Base-by-base conservation (phyloP, 2,113 vertebrate genomes). In the Cercocebus atys region DNA sequence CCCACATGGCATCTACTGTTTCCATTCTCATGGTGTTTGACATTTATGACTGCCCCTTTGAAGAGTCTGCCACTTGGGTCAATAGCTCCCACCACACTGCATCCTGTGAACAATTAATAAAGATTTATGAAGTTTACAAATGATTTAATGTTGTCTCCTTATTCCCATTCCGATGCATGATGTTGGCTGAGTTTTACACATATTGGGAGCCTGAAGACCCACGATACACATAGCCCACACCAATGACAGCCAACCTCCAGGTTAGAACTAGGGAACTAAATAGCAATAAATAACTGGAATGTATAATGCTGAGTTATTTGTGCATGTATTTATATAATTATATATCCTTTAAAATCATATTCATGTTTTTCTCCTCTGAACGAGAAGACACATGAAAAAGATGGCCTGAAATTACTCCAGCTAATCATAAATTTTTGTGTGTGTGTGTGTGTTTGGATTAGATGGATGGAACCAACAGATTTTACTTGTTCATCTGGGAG, bases 401-500 rank as follows among this genome's bases (percentile, higher is more conserved):
- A 17, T 30, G 61, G 20, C 32, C 43, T 87, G 50, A 79, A 55
- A 61, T 92, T 81, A 85, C 72, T 80, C 61, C 38, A 14, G 25
- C 52, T 86, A 78, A 68, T 35, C 27, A 52, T 27, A 79, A 75
- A 47, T 9, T 73, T 40, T 45, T 50, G 0, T 47, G 23, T 81
- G 0, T 20, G 1, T 85, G 50, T 96, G 43, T 98, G 14, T 88
- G 52, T 97, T 98, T 93, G 93, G 95, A 45, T 89, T 98, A 99
- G 99, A 95, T 94, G 30, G 99, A 99, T 38, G 98, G 99, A 97
- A 98, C 98, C 0, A 85, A 97, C 57, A 98, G 90, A 85, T 99
- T 99, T 94, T 97, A 99, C 8, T 92, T 99, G 93, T 98, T 96
- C 14, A 50, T 98, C 55, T 98, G 99, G 99, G 98, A 99, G 82